Conservation (phyloP, 53 echinoderm and acorn worm genomes). For the Pentamera pediparva region DNA sequence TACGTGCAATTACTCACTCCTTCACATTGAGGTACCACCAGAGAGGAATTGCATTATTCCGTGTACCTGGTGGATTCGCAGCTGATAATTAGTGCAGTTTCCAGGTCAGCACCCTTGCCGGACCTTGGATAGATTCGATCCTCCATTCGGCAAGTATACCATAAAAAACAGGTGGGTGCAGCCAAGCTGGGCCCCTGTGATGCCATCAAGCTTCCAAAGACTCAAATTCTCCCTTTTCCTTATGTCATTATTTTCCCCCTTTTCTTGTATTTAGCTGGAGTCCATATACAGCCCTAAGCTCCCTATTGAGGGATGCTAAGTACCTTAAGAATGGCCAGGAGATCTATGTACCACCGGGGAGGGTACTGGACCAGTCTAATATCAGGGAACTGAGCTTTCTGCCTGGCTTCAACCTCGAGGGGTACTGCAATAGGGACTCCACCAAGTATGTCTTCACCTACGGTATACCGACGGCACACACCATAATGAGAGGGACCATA, state of each 20-base stretch:
- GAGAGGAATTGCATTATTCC: no score
- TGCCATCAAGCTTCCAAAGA: no score
- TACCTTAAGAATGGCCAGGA: constrained; percentile 70
- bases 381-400: constrained; percentile 73
- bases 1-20: no score
- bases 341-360: constrained; percentile 86
- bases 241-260: neutral
- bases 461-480: constrained; percentile 81
- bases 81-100: no score
- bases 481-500: constrained; percentile 75
- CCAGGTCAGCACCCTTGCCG: no score
- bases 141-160: no score
- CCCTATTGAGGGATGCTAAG: constrained; percentile 77
- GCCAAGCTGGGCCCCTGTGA: no score
- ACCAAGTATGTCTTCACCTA: constrained; percentile 85
- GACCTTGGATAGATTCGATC: no score
- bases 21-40: no score
- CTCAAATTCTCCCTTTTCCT: no score
- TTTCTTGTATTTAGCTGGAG: constrained; percentile 64
- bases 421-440: constrained; percentile 88
- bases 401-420: constrained; percentile 96
- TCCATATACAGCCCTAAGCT: constrained; percentile 58
- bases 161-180: no score
- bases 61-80: no score
- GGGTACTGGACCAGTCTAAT: constrained; percentile 65